Evolutionary conservation across 2,113 vertebrate genomes (phyloP).

Genomic region (Kobus ellipsiprymnus): DNA sequence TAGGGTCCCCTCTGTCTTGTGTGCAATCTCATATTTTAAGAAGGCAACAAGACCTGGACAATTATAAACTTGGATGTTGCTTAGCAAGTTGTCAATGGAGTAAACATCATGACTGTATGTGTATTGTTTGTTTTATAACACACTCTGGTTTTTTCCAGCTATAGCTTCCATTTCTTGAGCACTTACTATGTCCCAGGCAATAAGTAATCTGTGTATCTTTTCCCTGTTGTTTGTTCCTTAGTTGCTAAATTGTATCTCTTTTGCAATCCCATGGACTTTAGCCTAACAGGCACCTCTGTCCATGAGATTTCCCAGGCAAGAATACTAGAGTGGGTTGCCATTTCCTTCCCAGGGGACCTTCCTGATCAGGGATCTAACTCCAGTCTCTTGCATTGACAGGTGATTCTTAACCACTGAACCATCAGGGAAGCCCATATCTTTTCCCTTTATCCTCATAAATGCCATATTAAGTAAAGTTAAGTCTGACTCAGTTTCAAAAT

Average conservation of each 20-base stretch:
- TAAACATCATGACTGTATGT: not conserved
- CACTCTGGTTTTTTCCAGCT: not conserved
- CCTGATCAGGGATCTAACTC: not conserved
- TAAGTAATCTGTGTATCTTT: not conserved
- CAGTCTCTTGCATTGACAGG: not conserved
- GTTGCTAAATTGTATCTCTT: not conserved
- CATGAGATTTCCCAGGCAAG: not conserved
- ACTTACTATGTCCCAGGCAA: not conserved
- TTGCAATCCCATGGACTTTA: not conserved
- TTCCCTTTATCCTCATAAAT: not conserved
- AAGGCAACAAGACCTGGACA: not conserved
- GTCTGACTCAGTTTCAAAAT: not conserved
- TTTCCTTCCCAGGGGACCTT: not conserved
- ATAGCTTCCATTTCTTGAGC: not conserved
- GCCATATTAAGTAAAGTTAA: not conserved
- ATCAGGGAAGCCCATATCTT: not conserved
- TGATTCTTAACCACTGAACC: not conserved
- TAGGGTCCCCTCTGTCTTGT: not conserved
- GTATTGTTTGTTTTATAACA: not conserved
- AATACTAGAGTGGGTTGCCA: not conserved
- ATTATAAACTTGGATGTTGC: not conserved
- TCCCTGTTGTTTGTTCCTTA: not conserved
- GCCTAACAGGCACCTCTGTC: not conserved
- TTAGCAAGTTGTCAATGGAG: not conserved
- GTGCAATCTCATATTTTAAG: not conserved